phyloP scores from a whole-genome alignment of 2,888 invertebrate species.

The Allygus modestus region DNA sequence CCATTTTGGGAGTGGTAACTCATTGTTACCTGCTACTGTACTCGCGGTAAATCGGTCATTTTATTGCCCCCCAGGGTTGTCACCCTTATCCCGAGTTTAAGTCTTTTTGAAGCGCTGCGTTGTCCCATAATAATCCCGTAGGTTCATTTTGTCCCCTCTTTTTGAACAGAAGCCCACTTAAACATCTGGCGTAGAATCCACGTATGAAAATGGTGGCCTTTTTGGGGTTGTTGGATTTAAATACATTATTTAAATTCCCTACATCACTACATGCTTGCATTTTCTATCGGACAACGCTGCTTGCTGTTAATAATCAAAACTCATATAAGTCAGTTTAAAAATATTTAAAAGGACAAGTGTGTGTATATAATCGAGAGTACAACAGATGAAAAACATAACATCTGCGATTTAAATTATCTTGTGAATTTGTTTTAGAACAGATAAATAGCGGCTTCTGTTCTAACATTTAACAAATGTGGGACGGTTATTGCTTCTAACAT shows the following conservation, averaged over 20 bases:
- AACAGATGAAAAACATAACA: too few relatives aligned
- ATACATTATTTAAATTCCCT: conserved; percentile 11
- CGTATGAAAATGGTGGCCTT: background rate
- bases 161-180: conserved; percentile 7
- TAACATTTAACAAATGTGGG: too few relatives aligned
- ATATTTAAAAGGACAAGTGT: too few relatives aligned
- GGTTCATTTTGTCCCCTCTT: conserved; percentile 25
- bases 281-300: too few relatives aligned
- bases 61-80: conserved; percentile 49
- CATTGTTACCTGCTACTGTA: conserved; percentile 58
- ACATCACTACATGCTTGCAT: too few relatives aligned
- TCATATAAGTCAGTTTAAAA: too few relatives aligned
- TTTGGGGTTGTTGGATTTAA: conserved; percentile 1
- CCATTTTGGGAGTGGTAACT: conserved; percentile 43
- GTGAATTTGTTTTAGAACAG: too few relatives aligned
- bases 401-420: too few relatives aligned
- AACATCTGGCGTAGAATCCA: background rate
- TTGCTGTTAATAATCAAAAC: too few relatives aligned
- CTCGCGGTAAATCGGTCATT: conserved; percentile 41
- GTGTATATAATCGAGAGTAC: too few relatives aligned
- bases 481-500: too few relatives aligned
- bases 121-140: conserved; percentile 42
- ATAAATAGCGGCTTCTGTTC: too few relatives aligned
- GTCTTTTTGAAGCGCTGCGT: conserved; percentile 52
- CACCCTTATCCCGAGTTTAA: conserved; percentile 40